Evolutionary conservation across 1,140 invertebrate species (phyloP).

Genomic region (Apis dorsata): DNA sequence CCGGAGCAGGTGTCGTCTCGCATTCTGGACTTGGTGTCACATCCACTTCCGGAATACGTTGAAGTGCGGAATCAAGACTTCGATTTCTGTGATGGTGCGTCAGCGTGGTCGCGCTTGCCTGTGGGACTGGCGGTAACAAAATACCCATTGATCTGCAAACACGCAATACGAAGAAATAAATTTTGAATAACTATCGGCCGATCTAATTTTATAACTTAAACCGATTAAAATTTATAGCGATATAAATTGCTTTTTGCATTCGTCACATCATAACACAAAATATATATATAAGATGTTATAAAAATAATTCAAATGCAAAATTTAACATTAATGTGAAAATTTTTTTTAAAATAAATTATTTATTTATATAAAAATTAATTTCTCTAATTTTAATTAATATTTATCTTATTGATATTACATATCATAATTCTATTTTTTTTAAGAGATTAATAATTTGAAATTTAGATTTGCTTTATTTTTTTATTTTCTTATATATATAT

Average conservation of each 20-base stretch:
- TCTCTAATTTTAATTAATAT: too few relatives aligned
- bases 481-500: background rate
- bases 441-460: background rate
- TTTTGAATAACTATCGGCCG: background rate
- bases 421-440: too few relatives aligned
- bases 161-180: background rate
- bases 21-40: constrained; percentile 89
- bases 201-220: background rate
- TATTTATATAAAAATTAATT: too few relatives aligned
- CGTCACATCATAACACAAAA: too few relatives aligned
- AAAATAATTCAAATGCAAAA: too few relatives aligned
- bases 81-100: constrained; percentile 92
- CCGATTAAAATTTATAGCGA: background rate
- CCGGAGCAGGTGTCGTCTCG: constrained; percentile 79
- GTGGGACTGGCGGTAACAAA: constrained; percentile 86
- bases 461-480: background rate
- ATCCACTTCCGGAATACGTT: constrained; percentile 92
- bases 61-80: constrained; percentile 91
- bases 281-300: too few relatives aligned
- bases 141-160: constrained; percentile 87
- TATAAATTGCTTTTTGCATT: too few relatives aligned
- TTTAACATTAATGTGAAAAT: background rate
- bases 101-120: constrained; percentile 80
- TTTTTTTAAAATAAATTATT: too few relatives aligned
- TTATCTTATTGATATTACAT: too few relatives aligned